Evolutionary conservation across 2,888 invertebrate genomes (phyloP), one percentile per base, ranked within the genome.

Genomic region (Pharmacophagus antenor): DNA sequence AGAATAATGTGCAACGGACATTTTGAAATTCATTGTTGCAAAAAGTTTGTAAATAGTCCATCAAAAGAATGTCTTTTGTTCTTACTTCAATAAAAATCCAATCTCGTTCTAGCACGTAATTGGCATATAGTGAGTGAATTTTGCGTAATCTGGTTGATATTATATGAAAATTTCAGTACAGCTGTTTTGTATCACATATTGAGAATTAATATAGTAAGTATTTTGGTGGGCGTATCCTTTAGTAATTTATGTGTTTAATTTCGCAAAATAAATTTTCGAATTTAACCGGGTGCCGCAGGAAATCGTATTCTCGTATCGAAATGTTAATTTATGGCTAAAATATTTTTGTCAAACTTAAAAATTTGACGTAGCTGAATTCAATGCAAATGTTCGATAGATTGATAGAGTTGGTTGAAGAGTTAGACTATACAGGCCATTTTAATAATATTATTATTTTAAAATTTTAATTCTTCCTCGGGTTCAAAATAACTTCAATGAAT

Each of bases 191-290:
- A 22, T 23, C 8, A 4, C 25, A 42, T 53, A 53, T 53, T 41
- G 4, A 6, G 1, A 6, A 42, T 5, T 44, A 21, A 48, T 31
- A 37, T 25, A 41, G 50, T 37, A 46, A 56, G 18, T 51, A 46
- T 49, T 31, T 4, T 17, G 15, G 4, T 22, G 49, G 56, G 46
- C 27, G 52, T 47, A n/a, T 41, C 18, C 23, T 61, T 17, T 67
- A 65, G 80, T 82, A 84, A 89, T 88, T 89, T 89, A 89, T 88
- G 88, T 63, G 79, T 88, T 88, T 86, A 85, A 89, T 89, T 88
- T 87, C 77, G 80, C 82, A 74, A 81, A 81, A 80, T 81, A 82
- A 82, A 82, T 82, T 80, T 76, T 73, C 70, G 72, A 77, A 73
- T 80, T 79, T 77, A 82, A 81, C 83, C 79, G 74, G 80, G 74